Percentiles rank a stretch among this genome's conserved stretches.
Conservation (phyloP, 2,888 invertebrate species). For the Temnothorax ravouxi region DNA sequence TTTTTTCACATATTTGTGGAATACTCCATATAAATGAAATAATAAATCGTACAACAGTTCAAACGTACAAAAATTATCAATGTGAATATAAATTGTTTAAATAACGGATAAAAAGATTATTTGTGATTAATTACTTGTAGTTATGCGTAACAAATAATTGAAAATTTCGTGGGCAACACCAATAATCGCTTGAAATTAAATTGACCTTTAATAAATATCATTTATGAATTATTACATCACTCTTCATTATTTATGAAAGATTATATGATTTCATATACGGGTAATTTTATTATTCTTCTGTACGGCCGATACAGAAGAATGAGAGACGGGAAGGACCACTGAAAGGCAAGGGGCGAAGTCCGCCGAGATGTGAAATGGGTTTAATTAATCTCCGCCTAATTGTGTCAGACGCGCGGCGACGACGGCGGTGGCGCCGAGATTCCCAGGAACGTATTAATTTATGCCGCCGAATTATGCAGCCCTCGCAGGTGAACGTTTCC, state of each 20-base stretch:
- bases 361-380: conserved; percentile 84
- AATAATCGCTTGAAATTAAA: conserved; percentile 15
- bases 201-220: conserved; percentile 33
- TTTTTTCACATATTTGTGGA: neutral
- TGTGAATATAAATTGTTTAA: neutral
- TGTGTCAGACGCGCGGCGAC: conserved; percentile 79
- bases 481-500: conserved; percentile 79
- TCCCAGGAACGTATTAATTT: conserved; percentile 84
- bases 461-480: conserved; percentile 83
- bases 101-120: neutral
- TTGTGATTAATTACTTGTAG: conserved; percentile 4
- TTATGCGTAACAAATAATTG: neutral
- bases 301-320: conserved; percentile 23
- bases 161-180: neutral
- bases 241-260: conserved; percentile 9
- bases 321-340: conserved; percentile 6
- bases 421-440: conserved; percentile 77
- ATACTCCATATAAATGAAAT: neutral
- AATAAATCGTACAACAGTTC: neutral
- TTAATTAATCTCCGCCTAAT: conserved; percentile 85
- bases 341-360: conserved; percentile 62
- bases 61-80: neutral
- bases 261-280: conserved; percentile 27
- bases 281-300: conserved; percentile 28
- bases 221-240: conserved; percentile 1